phyloP scores from a whole-genome alignment of 2,888 invertebrate genomes.

The Andrena bicolor region DNA sequence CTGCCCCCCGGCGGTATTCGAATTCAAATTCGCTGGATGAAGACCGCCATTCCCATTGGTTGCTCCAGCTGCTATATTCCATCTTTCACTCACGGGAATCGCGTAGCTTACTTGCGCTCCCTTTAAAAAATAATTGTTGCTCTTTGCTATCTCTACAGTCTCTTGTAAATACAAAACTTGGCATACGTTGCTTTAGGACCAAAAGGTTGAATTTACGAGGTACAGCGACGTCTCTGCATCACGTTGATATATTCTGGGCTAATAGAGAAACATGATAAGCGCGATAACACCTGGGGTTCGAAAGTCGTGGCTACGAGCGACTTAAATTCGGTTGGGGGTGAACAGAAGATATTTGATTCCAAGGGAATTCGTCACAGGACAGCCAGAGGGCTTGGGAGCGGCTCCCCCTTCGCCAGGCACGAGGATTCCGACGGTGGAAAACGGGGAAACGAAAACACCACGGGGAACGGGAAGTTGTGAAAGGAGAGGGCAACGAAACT shows the following conservation, averaged over 20 bases:
- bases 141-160: background rate
- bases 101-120: background rate
- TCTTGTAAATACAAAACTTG: background rate
- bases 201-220: background rate
- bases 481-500: slow-evolving; percentile 4
- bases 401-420: slow-evolving; percentile 4
- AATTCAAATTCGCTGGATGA: slow-evolving; percentile 1
- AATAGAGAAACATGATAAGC: background rate
- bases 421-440: background rate
- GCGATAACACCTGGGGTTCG: background rate
- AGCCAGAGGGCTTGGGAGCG: background rate
- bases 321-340: slow-evolving; percentile 39
- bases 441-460: background rate
- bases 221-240: background rate
- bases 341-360: slow-evolving; percentile 57
- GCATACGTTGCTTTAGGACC: background rate
- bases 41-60: background rate
- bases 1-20: background rate
- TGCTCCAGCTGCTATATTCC: background rate
- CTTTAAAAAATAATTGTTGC: background rate
- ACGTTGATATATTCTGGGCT: background rate
- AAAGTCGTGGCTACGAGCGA: slow-evolving; percentile 13
- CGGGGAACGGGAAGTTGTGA: background rate
- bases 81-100: background rate
- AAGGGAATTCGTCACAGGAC: slow-evolving; percentile 39